Base-by-base conservation (phyloP, 2,113 vertebrate genomes). In the Zootoca vivipara region DNA sequence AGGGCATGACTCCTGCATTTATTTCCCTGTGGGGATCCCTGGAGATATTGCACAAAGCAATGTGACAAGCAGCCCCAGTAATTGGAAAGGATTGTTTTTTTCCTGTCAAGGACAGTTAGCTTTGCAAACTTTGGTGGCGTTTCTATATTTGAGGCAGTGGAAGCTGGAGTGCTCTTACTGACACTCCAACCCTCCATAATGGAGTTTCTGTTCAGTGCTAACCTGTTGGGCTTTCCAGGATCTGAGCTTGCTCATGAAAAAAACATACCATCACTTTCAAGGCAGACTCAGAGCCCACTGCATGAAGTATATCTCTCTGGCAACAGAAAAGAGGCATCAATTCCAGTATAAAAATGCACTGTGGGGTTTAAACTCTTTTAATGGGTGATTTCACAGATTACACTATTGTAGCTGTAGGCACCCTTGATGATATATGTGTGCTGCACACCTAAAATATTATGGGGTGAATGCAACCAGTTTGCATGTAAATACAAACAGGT, bases 81-180 rank as follows among this genome's bases (percentile, higher is more conserved):
- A 1, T 5, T 86, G 0, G 56, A 77, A 88, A 62, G 1, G 80
- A 15, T 30, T 33, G 35, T 77, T 65, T 83, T 83, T 30, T 3
- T 81, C 6, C 33, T 70, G 62, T 81, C 89, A 73, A 24, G 81
- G 67, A 30, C 78, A 62, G 56, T 0, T 5, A 52, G 42, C 74
- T 85, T n/a, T 12, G 35, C 3, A 0, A 1, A 22, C 0, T 0
- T 0, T 35, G 56, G 4, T 85, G 5, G 20, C 3, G 0, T 80
- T 83, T 75, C 0, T 40, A 52, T 3, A 6, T 78, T 7, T 73
- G 0, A 0, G 46, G 46, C 46, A 52, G 26, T 67, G 18, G 18
- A 6, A 4, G 70, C 46, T 78, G 79, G 75, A 58, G 56, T 16
- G 46, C 0, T 0, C 18, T 20, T 15, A 78, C 78, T 52, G 5